A percentile compares a stretch with the other conserved stretches of the same genome.
These are phyloP conservation scores for Sigmodon hispidus DNA, from an alignment of 2,113 vertebrate genomes.

Conservation along the genomic window DNA sequence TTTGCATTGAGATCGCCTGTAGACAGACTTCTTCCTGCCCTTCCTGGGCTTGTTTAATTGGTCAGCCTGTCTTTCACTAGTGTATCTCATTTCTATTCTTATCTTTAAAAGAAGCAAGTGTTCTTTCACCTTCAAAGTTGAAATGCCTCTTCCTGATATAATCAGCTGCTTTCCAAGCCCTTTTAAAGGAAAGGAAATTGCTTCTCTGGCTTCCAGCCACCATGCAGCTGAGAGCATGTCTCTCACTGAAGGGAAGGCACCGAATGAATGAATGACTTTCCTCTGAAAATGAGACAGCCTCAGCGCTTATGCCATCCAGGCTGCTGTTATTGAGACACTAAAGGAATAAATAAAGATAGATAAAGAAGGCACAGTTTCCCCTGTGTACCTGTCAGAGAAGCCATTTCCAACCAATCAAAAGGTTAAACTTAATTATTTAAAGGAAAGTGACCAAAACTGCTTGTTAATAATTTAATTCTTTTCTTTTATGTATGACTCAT, in stretches of 20 bases:
- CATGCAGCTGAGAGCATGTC: constrained; percentile 83
- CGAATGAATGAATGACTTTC: constrained; percentile 83
- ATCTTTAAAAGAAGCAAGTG: constrained; percentile 85
- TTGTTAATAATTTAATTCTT: background rate
- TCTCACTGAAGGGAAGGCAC: constrained; percentile 82
- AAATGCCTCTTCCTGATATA: constrained; percentile 86
- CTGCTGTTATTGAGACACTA: constrained; percentile 72
- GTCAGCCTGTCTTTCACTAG: constrained; percentile 82
- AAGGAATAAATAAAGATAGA: constrained; percentile 68
- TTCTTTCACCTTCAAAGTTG: constrained; percentile 86
- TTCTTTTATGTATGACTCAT: background rate
- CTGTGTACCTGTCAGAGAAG: constrained; percentile 42
- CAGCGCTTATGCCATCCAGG: constrained; percentile 79
- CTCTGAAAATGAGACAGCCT: constrained; percentile 83
- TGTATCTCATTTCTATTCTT: constrained; percentile 87
- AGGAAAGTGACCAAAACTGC: constrained; percentile 23
- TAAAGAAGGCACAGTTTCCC: constrained; percentile 57
- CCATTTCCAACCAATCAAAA: constrained; percentile 71
- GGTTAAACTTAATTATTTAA: constrained; percentile 62
- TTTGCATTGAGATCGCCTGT: constrained; percentile 78
- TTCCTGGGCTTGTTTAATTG: constrained; percentile 84
- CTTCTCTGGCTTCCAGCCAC: constrained; percentile 88
- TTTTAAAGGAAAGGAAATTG: constrained; percentile 87
- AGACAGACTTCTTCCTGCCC: constrained; percentile 73
- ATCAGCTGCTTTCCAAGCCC: constrained; percentile 80